Base-by-base conservation (phyloP, 2,888 invertebrate species). In the Eupsilia transversa region DNA sequence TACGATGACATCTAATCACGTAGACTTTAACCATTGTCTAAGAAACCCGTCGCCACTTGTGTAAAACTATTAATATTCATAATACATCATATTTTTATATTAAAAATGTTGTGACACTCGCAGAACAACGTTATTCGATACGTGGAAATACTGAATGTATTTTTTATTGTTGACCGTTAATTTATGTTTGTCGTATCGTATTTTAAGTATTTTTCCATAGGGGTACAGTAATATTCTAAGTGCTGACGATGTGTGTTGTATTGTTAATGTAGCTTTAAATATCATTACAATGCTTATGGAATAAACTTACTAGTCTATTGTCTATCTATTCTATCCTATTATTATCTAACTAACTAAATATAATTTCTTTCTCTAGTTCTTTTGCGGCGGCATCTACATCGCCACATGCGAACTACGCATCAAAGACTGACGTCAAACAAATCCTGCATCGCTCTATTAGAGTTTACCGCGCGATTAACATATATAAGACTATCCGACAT, bases 21-120 rank as follows among this genome's bases (percentile, higher is more conserved):
- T 77, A 79, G 38, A 38, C 43, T n/a, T 30, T 33, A 35, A 27
- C 23, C 57, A 67, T 54, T 46, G 49, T n/a, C 54, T 57, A 64
- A n/a, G 56, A 61, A 63, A 66, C 46, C 33, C 43, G 23, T 46
- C 20, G 27, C 12, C 2, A 43, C 30, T 65, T 49, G 49, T 68
- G 38, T 54, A 12, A 43, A 72, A 80, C 56, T 72, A 79, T 80
- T 83, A 69, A 72, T 70, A 83, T 83, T 83, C 83, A 77, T 63
- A 80, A 80, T 82, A 80, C 79, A 82, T 82, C 71, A 82, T 74
- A 83, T 75, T 86, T 85, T 79, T 79, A 77, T 78, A 64, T 77
- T 74, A 75, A 46, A 79, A 68, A 70, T 72, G 76, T 71, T 66
- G 74, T 79, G 66, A 81, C 69, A 77, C 38, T 76, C 69, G 46